These are phyloP conservation scores for Cosmia pyralina DNA, from an alignment of 2,888 invertebrate species.

Conservation along the genomic window DNA sequence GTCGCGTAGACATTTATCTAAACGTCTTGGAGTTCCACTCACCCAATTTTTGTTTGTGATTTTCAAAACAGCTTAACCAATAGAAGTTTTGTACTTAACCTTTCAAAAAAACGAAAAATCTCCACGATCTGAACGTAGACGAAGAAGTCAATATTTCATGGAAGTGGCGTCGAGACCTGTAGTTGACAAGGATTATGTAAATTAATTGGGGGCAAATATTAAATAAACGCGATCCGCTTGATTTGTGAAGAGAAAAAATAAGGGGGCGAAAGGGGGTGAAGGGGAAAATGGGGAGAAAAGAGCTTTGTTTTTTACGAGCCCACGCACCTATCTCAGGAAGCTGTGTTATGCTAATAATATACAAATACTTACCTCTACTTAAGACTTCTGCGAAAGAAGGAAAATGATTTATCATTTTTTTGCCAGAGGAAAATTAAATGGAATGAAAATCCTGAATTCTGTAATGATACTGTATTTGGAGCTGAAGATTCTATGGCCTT, in stretches of 20 bases:
- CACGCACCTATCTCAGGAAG: constrained; percentile 52
- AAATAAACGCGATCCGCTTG: constrained; percentile 77
- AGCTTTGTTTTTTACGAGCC: constrained; percentile 70
- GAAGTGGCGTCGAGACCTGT: constrained; percentile 71
- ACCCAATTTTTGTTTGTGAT: neutral
- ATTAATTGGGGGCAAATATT: constrained; percentile 79
- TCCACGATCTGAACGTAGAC: constrained; percentile 19
- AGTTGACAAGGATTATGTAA: constrained; percentile 82
- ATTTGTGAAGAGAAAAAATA: constrained; percentile 72
- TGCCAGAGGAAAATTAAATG: neutral
- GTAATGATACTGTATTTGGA: neutral
- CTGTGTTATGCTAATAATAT: constrained; percentile 47
- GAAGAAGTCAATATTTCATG: constrained; percentile 59
- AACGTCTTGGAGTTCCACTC: neutral
- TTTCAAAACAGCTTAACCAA: neutral
- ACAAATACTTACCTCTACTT: constrained; percentile 34
- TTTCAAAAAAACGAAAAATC: constrained; percentile 19
- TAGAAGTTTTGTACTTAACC: constrained; percentile 5
- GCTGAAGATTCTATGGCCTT: neutral
- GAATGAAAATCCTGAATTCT: constrained; percentile 1
- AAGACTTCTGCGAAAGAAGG: constrained; percentile 12
- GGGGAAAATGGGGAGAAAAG: constrained; percentile 17
- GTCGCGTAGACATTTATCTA: too few species aligned
- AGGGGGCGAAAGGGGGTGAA: constrained; percentile 16
- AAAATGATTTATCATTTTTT: constrained; percentile 27